Evolutionary conservation across 2,888 invertebrate species (phyloP).

Genomic region (Parnassius apollo): DNA sequence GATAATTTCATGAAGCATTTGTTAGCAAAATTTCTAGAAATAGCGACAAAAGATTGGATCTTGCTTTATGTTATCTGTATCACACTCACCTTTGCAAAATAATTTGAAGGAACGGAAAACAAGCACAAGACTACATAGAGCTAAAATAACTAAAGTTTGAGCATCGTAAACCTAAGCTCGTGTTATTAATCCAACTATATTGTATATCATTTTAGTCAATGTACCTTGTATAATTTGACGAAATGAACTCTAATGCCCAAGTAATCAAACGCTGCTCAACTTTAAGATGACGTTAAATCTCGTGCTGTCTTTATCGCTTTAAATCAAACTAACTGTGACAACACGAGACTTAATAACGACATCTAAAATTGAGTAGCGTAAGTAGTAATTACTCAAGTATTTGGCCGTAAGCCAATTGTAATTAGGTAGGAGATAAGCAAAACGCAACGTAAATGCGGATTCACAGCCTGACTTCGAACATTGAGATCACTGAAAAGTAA

Average conservation of each 20-base stretch:
- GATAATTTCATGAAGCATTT: no score
- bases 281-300: no score
- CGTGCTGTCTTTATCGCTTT: no score
- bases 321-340: no score
- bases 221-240: conserved; percentile 1
- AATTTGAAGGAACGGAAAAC: background rate
- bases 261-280: no score
- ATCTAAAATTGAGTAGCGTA: no score
- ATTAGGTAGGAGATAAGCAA: background rate
- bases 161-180: conserved; percentile 72
- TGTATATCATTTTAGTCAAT: conserved; percentile 7
- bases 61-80: background rate
- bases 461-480: conserved; percentile 18
- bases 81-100: conserved; percentile 3
- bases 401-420: background rate
- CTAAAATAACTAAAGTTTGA: conserved; percentile 43
- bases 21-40: background rate
- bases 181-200: conserved; percentile 28
- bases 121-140: background rate
- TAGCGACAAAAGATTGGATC: background rate
- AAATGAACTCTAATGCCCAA: background rate
- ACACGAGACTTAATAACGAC: no score
- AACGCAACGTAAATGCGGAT: conserved; percentile 1
- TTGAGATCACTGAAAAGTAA: conserved; percentile 15
- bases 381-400: no score